Base-by-base conservation (phyloP, 2,797 vertebrate genomes). In the Pangasius sanitwongsei region DNA sequence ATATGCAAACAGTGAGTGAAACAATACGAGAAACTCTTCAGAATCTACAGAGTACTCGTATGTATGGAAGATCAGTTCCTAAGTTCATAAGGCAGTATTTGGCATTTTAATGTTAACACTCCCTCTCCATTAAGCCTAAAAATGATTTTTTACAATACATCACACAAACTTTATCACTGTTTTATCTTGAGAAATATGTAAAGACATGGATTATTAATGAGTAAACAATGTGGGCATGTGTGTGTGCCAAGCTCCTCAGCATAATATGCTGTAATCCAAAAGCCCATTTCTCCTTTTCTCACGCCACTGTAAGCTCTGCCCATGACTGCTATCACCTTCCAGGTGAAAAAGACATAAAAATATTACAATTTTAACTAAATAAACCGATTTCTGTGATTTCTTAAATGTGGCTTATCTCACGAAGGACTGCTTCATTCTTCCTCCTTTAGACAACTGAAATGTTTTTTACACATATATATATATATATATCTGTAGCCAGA, bases 171-270 rank as follows among this genome's bases (percentile, higher is more conserved):
- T 77, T 50, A n/a, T 4, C 5, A 84, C 23, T 63, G 55, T 18
- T 88, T 88, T 34, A 53, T 65, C 44, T 44, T 0, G 41, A 48
- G 41, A 84, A 84, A 88, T 57, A 55, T 50, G 59, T 53, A 85
- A 77, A 78, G 69, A 67, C 57, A 53, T 41, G 70, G 20, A 72
- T 72, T n/a, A 74, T 75, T 72, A 87, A 74, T 37, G 57, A 69
- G 69, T 77, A n/a, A 67, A 67, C 41, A 88, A 85, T 84, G 55
- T 0, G 57, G 53, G 67, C 57, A 28, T 16, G 50, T 25, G 15
- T 59, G 31, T 63, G 25, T 75, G 87, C 69, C 81, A 88, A 84
- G 48, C 77, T 44, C 61, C 25, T 82, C 81, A 72, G 67, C 72
- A 75, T 31, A 34, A 57, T 57, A 20, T 80, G 20, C 44, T 55